These are phyloP conservation scores for Yponomeuta malinellus DNA, from an alignment of 2,888 invertebrate genomes.

Conservation along the genomic window DNA sequence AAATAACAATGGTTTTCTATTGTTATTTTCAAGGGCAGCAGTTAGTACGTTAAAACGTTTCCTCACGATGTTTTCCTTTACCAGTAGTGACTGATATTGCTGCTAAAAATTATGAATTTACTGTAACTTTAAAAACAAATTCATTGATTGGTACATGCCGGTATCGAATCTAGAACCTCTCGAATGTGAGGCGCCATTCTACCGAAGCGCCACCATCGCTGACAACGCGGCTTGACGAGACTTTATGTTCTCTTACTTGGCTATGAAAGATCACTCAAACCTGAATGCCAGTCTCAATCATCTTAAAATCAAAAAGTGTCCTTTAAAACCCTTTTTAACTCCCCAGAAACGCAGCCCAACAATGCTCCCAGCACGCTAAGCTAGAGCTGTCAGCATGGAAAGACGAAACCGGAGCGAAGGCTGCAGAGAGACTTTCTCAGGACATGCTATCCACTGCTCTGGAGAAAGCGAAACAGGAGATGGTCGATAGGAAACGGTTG, in stretches of 20 bases:
- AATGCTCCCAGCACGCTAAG: conserved; percentile 82
- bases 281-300: background rate
- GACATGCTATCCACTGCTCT: conserved; percentile 85
- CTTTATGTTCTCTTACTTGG: too few relatives aligned
- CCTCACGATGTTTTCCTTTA: background rate
- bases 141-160: too few relatives aligned
- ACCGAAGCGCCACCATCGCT: too few relatives aligned
- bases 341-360: conserved; percentile 80
- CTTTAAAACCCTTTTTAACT: background rate
- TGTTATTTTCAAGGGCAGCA: too few relatives aligned
- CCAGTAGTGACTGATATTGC: background rate
- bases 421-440: conserved; percentile 80
- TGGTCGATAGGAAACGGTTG: conserved; percentile 83
- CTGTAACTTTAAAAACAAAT: too few relatives aligned
- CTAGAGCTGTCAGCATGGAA: conserved; percentile 84
- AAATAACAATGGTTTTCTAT: background rate
- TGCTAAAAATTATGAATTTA: background rate
- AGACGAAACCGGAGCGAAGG: conserved; percentile 75
- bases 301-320: background rate
- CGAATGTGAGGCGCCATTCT: too few relatives aligned
- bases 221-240: too few relatives aligned
- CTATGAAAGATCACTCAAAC: too few relatives aligned
- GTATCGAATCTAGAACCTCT: too few relatives aligned
- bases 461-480: conserved; percentile 85
- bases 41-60: background rate